A percentile compares a stretch with the other conserved stretches of the same genome.
Conservation (phyloP, 2,888 invertebrate species). For the Scaptomyza tumidula region DNA sequence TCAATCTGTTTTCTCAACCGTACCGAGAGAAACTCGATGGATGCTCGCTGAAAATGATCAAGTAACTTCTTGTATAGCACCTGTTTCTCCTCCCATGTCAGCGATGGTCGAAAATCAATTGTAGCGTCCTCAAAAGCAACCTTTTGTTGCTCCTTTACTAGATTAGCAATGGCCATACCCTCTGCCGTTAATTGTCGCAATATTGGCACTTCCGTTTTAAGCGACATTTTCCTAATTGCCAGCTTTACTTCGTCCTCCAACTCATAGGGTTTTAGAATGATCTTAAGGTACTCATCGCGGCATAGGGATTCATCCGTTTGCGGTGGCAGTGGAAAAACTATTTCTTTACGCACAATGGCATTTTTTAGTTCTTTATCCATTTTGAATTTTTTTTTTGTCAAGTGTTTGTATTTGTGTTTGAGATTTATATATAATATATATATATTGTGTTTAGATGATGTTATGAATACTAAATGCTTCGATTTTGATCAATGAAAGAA, state of each 20-base stretch:
- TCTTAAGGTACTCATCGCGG: conserved; percentile 41
- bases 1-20: conserved; percentile 39
- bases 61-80: neutral
- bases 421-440: neutral
- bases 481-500: neutral
- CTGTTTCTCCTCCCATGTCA: conserved; percentile 8
- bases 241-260: fast-evolving
- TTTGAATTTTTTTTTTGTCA: neutral
- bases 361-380: neutral
- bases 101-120: neutral
- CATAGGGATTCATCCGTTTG: conserved; percentile 34
- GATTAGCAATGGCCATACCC: conserved; percentile 24
- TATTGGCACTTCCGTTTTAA: fast-evolving
- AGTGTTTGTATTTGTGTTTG: too few relatives aligned
- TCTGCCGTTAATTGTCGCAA: conserved; percentile 12
- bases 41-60: conserved; percentile 37
- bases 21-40: conserved; percentile 48
- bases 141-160: neutral
- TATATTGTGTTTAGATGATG: neutral
- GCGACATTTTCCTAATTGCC: fast-evolving
- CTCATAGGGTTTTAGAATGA: conserved; percentile 6
- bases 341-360: neutral
- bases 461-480: neutral
- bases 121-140: too few relatives aligned
- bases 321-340: conserved; percentile 38